Conservation (phyloP, 2,797 vertebrate genomes). For the Streptopelia turtur region DNA sequence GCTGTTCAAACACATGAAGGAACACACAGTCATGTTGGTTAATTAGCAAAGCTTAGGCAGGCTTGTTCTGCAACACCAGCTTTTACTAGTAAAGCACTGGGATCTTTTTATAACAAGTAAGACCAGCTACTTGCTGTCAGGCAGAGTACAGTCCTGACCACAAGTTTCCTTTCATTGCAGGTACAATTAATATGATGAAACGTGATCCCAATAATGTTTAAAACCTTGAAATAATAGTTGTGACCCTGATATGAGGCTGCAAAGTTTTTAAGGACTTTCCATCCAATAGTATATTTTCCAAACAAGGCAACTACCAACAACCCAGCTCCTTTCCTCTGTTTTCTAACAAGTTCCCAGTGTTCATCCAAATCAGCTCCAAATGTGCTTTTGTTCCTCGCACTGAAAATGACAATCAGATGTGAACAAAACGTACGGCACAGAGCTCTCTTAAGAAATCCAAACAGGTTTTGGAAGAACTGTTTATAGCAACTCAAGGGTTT, state of each 20-base stretch:
- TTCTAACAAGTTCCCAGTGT: neutral
- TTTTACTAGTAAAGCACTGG: neutral
- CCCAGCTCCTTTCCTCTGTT: neutral
- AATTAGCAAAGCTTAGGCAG: neutral
- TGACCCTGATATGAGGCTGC: neutral
- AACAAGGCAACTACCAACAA: neutral
- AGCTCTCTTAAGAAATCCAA: neutral
- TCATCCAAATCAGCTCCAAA: neutral
- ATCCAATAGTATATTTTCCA: neutral
- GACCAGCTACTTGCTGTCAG: neutral
- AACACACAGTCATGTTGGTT: neutral
- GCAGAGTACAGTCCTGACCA: neutral
- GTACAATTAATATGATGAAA: neutral
- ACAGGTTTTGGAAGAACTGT: neutral
- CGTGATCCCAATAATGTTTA: neutral
- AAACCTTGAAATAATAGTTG: neutral
- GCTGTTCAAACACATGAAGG: neutral
- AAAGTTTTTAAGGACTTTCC: neutral
- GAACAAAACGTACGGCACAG: neutral
- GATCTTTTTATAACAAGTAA: neutral
- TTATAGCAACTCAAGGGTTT: neutral
- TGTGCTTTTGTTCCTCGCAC: accelerated
- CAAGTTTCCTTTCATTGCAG: neutral
- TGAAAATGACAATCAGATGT: neutral
- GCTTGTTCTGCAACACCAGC: neutral